Evolutionary conservation across 23 tunicate genomes (phyloP).

Genomic region (Halocynthia roretzi): DNA sequence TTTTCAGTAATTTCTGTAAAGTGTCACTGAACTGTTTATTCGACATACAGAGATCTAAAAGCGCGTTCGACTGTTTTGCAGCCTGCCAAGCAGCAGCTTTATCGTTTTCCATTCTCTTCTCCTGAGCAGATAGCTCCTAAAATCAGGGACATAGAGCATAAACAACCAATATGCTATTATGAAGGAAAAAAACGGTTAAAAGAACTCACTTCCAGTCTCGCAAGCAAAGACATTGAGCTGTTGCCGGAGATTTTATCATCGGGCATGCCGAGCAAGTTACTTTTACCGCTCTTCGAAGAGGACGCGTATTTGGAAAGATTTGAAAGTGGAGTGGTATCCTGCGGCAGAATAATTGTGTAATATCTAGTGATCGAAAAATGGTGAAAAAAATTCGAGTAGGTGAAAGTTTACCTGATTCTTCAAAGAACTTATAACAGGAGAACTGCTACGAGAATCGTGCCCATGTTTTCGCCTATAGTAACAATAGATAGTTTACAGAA

Average conservation of each 20-base stretch:
- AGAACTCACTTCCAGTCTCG: conserved; percentile 33
- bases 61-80: not conserved
- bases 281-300: no score
- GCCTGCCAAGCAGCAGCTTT: not conserved
- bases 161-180: no score
- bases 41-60: not conserved
- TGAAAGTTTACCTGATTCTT: no score
- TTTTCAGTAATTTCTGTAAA: not conserved
- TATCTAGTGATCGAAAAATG: no score
- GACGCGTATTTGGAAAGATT: no score
- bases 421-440: no score
- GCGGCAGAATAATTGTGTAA: no score
- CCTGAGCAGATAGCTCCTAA: not conserved
- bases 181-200: not conserved
- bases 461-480: no score
- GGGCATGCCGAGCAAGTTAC: not conserved
- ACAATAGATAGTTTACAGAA: no score
- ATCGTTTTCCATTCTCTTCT: not conserved
- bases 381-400: no score
- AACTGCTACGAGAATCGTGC: no score
- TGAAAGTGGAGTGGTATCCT: no score
- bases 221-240: conserved; percentile 55
- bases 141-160: not conserved
- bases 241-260: conserved; percentile 38
- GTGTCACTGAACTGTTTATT: not conserved